phyloP scores from a whole-genome alignment of 2,888 invertebrate genomes.

The Eretmocerus hayati region DNA sequence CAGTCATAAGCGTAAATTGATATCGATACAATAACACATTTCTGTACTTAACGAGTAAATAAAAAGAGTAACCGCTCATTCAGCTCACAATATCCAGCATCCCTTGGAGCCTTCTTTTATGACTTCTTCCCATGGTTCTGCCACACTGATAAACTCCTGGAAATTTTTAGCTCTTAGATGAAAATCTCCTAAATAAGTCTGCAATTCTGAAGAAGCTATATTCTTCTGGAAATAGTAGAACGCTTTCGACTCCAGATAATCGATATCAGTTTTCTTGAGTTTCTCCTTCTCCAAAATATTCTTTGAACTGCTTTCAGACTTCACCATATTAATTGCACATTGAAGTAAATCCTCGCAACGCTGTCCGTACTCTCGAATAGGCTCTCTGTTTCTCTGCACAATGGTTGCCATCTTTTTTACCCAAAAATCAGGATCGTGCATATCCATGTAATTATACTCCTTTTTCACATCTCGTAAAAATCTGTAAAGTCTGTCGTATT shows the following conservation, averaged over 20 bases:
- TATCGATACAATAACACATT: not conserved
- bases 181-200: not conserved
- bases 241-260: not conserved
- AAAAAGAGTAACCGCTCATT: not conserved
- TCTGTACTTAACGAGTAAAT: not conserved
- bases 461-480: conserved; percentile 11
- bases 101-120: not conserved
- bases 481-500: not conserved
- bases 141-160: not conserved
- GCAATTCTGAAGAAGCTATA: not conserved
- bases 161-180: not conserved
- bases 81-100: not conserved
- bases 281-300: not conserved
- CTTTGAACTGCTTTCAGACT: not conserved
- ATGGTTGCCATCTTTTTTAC: not conserved
- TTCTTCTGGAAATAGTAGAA: not conserved
- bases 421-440: not conserved
- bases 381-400: conserved; percentile 9
- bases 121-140: not conserved
- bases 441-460: not conserved
- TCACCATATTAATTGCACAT: conserved; percentile 2
- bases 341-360: conserved; percentile 16
- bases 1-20: no score
- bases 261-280: not conserved
- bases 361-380: not conserved